phyloP scores from a whole-genome alignment of 2,797 vertebrate species.

The Bradypus variegatus region DNA sequence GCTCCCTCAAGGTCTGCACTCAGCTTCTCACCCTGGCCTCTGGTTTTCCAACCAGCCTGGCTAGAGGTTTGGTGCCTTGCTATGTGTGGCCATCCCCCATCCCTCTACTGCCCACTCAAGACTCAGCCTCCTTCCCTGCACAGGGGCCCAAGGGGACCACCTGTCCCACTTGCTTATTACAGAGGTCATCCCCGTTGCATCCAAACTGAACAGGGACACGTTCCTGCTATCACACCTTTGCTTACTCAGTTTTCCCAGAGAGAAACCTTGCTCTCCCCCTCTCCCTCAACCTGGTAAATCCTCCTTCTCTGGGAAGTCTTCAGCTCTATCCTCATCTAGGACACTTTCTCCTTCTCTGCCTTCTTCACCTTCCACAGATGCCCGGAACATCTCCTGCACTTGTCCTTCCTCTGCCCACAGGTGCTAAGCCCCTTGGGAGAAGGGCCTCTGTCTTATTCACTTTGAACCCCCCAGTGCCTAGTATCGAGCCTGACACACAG shows the following conservation, averaged over 20 bases:
- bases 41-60: background rate
- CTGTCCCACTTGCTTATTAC: background rate
- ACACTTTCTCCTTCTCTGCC: background rate
- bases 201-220: background rate
- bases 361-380: background rate
- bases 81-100: background rate
- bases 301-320: background rate
- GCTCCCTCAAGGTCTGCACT: background rate
- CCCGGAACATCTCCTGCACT: background rate
- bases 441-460: background rate
- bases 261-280: background rate
- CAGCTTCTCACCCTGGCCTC: background rate
- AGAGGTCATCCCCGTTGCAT: background rate
- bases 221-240: background rate
- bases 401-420: background rate
- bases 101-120: background rate
- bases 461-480: background rate
- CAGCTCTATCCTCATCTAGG: background rate
- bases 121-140: background rate
- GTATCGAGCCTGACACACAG: background rate
- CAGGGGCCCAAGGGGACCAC: background rate
- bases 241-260: background rate
- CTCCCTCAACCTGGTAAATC: background rate
- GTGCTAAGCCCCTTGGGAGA: background rate
- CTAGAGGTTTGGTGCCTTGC: too few relatives aligned